phyloP scores from a whole-genome alignment of 2,113 vertebrate species.

The Rynchops niger region DNA sequence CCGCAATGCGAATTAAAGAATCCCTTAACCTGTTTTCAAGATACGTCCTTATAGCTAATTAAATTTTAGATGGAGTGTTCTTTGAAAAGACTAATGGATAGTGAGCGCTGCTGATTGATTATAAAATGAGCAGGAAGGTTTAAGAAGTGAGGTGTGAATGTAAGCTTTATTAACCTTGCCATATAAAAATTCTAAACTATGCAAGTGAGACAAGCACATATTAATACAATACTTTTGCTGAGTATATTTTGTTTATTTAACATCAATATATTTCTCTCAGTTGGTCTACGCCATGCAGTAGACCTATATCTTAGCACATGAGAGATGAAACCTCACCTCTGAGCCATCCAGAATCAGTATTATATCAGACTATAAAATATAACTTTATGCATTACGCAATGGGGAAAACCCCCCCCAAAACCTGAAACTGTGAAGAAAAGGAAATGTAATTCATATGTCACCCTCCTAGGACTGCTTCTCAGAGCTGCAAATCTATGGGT shows the following conservation, averaged over 20 bases:
- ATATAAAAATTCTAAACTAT: background rate
- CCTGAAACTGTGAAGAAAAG: background rate
- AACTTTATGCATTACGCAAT: background rate
- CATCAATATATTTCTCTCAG: background rate
- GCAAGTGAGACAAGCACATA: background rate
- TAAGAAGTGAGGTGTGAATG: slow-evolving; percentile 28
- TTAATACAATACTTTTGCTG: background rate
- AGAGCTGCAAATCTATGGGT: background rate
- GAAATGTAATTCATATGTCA: background rate
- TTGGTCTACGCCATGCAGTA: background rate
- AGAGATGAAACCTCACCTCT: background rate
- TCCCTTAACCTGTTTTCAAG: slow-evolving; percentile 52
- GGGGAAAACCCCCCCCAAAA: background rate
- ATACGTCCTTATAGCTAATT: slow-evolving; percentile 51
- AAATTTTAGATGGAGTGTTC: slow-evolving; percentile 58
- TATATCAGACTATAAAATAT: background rate
- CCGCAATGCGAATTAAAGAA: slow-evolving; percentile 17
- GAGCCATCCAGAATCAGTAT: background rate
- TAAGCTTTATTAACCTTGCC: slow-evolving; percentile 30
- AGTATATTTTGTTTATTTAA: slow-evolving; percentile 14
- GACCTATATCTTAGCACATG: background rate
- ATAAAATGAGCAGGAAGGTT: slow-evolving; percentile 49
- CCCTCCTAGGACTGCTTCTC: background rate
- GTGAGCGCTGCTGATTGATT: slow-evolving; percentile 54
- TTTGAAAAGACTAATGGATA: slow-evolving; percentile 59